Evolutionary conservation across 2,113 vertebrate species (phyloP), one percentile per base, ranked within the genome.

Genomic region (Macquaria ambigua): DNA sequence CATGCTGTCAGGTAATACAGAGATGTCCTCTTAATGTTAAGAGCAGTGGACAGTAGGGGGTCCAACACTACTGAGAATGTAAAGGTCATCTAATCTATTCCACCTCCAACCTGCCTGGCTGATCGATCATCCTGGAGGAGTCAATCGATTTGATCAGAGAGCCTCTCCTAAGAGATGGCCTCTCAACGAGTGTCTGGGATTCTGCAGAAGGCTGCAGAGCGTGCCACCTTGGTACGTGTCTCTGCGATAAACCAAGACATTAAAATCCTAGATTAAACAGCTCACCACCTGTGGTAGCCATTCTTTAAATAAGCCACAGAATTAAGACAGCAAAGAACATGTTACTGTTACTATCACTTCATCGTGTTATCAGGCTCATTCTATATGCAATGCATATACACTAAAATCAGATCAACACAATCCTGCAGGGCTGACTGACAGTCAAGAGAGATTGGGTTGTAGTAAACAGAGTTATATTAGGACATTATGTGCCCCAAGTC

Each of bases 51-150:
- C 79, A 81, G 84, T 37, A 14, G 87, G 83, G 67, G 82, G 83
- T 77, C 64, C 83, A 64, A 56, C 74, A 59, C 86, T 20, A 12
- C 90, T 70, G 85, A 88, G 81, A 92, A 89, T 87, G 73, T 81
- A 92, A 93, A 94, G 93, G 93, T 91, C 91, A 93, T 87, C 87
- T 87, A 93, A 94, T 94, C 92, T 87, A 94, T 91, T 93, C 87
- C 83, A 92, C 89, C 82, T 92, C 88, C 90, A 89, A 90, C 89
- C 90, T 87, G 85, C 87, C 75, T 68, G 71, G 53, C 77, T 90
- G 86, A 93, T 93, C 91, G 90, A 94, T 93, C 92, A 91, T 84
- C 84, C 89, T 88, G 53, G 84, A 92, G 90, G 86, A 93, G 82
- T 84, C 85, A 71, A 91, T 94, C 83, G 73, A 94, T 92, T 86